Percentiles rank a stretch among this genome's conserved stretches.
Conservation (phyloP, 2,888 invertebrate genomes). For the Drosophila setosimentum region DNA sequence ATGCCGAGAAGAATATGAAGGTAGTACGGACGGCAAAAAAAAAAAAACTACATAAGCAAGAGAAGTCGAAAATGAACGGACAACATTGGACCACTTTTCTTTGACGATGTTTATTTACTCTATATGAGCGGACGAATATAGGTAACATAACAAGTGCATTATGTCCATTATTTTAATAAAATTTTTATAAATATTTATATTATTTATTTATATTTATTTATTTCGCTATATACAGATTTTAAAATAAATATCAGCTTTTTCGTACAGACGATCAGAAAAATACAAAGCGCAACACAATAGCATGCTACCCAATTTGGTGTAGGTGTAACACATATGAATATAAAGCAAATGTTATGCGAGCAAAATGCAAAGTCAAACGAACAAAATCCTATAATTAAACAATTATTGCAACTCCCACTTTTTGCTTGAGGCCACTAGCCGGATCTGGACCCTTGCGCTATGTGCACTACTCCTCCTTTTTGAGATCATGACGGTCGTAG, state of each 20-base stretch:
- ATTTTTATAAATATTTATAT: background rate
- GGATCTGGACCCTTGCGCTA: constrained; percentile 81
- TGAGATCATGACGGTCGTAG: constrained; percentile 80
- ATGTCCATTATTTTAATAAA: background rate
- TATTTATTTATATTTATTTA: too few species aligned
- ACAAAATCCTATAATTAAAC: constrained; percentile 86
- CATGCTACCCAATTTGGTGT: constrained; percentile 39
- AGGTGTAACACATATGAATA: constrained; percentile 67
- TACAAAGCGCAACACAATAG: constrained; percentile 6
- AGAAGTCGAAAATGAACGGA: constrained; percentile 35
- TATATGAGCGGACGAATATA: constrained; percentile 1
- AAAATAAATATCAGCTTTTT: background rate
- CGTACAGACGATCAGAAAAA: too few species aligned
- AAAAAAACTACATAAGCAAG: constrained; percentile 38
- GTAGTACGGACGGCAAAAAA: constrained; percentile 55
- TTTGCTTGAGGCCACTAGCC: constrained; percentile 83
- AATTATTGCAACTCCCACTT: constrained; percentile 86
- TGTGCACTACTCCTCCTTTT: constrained; percentile 85
- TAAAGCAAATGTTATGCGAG: constrained; percentile 75
- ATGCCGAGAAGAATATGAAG: constrained; percentile 38
- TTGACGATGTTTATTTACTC: constrained; percentile 31
- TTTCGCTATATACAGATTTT: background rate
- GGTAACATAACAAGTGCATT: background rate
- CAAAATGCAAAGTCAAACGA: constrained; percentile 82
- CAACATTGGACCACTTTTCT: background rate